phyloP scores from a whole-genome alignment of 2,113 vertebrate species.

The Toxostoma redivivum region DNA sequence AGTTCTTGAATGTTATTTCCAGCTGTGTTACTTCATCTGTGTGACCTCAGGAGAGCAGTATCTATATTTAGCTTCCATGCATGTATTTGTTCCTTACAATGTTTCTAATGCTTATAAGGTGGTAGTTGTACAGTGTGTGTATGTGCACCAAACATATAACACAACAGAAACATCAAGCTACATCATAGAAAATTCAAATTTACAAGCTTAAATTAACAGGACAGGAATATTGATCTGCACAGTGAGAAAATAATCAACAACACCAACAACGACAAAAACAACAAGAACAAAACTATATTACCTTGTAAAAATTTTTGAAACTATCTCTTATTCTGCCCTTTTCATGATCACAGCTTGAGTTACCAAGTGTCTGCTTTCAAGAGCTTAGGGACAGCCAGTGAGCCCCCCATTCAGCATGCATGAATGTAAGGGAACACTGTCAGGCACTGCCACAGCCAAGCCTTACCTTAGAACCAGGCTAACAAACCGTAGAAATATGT shows the following conservation, averaged over 20 bases:
- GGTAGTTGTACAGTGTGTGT: background rate
- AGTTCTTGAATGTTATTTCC: background rate
- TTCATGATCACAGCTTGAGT: background rate
- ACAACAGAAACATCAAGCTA: background rate
- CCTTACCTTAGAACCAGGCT: background rate
- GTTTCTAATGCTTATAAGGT: background rate
- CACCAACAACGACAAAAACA: too few species aligned
- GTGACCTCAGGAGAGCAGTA: background rate
- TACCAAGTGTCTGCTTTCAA: background rate
- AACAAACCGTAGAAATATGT: background rate
- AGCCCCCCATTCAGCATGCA: background rate
- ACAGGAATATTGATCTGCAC: background rate
- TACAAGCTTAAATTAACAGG: background rate
- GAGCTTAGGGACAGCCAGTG: background rate
- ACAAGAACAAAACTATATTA: background rate
- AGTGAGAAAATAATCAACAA: background rate
- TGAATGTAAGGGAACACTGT: background rate
- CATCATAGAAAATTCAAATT: fast-evolving
- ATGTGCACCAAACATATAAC: background rate
- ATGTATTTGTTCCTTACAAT: background rate
- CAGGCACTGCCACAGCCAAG: background rate
- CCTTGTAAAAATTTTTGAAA: background rate
- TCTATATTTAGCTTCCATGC: background rate
- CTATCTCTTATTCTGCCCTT: background rate
- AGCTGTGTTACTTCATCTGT: background rate